These are phyloP conservation scores for Microtus pennsylvanicus DNA, from an alignment of 2,113 vertebrate genomes.

Conservation along the genomic window DNA sequence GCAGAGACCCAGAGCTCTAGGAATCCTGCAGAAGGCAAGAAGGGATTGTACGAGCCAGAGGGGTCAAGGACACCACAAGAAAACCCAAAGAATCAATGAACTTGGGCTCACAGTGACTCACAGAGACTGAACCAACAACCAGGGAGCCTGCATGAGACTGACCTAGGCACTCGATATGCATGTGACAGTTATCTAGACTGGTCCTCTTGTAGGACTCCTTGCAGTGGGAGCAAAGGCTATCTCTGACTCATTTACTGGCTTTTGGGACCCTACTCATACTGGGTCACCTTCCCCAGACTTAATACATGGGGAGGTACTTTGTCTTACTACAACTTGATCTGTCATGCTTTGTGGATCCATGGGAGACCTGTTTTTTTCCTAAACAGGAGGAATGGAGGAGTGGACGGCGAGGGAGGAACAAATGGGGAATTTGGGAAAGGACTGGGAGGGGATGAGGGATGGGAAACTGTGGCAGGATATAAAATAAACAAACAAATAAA, in stretches of 20 bases:
- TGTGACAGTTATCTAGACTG: background rate
- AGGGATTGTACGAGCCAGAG: too few relatives aligned
- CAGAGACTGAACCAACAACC: background rate
- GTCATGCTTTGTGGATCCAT: background rate
- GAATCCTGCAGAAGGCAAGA: too few relatives aligned
- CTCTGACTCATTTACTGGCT: background rate
- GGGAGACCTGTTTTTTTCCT: background rate
- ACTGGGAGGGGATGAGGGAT: background rate
- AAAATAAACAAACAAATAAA: background rate
- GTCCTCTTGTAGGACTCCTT: background rate
- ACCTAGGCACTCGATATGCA: background rate
- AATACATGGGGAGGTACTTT: background rate
- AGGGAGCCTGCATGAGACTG: background rate
- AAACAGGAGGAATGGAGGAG: background rate
- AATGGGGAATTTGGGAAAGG: background rate
- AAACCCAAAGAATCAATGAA: background rate
- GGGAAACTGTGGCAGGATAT: background rate
- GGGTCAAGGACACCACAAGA: background rate
- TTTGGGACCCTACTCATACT: background rate
- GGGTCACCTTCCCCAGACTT: background rate
- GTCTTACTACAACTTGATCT: background rate
- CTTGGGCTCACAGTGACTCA: background rate
- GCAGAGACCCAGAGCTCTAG: background rate
- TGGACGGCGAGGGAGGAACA: rapidly evolving
- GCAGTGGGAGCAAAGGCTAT: background rate